A percentile compares a stretch with the other conserved stretches of the same genome.
phyloP scores from a whole-genome alignment of 2,888 invertebrate species.

The Smittia aterrima region DNA sequence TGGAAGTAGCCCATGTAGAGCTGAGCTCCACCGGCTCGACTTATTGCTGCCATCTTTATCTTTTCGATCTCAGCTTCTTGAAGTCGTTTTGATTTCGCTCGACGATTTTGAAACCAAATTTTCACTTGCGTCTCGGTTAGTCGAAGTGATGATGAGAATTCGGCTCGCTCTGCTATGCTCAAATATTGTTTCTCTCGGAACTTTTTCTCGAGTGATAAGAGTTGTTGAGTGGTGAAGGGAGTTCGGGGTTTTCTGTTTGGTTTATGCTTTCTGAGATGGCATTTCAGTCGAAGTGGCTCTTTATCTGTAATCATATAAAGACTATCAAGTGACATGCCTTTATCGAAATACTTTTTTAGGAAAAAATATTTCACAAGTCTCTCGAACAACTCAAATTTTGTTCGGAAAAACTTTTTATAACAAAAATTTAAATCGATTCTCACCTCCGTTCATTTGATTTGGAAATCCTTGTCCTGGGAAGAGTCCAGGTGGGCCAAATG shows the following conservation, averaged over 20 bases:
- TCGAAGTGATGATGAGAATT: slow-evolving; percentile 91
- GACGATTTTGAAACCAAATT: slow-evolving; percentile 93
- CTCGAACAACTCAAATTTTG: neutral
- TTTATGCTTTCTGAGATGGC: slow-evolving; percentile 93
- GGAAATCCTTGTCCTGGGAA: slow-evolving; percentile 66
- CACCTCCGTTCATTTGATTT: slow-evolving; percentile 50
- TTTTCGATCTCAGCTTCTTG: slow-evolving; percentile 98
- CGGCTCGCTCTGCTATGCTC: slow-evolving; percentile 97
- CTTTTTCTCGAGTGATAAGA: slow-evolving; percentile 91
- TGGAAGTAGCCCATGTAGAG: slow-evolving; percentile 55
- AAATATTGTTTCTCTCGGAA: slow-evolving; percentile 96
- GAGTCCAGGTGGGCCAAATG: slow-evolving; percentile 58
- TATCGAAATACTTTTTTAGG: neutral
- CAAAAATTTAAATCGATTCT: slow-evolving; percentile 47
- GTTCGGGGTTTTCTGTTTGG: slow-evolving; percentile 97
- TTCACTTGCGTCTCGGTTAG: slow-evolving; percentile 93
- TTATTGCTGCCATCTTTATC: slow-evolving; percentile 73
- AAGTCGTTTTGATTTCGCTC: slow-evolving; percentile 94
- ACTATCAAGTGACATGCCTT: neutral
- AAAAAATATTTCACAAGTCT: neutral
- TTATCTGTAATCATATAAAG: slow-evolving; percentile 59
- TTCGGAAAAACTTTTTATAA: neutral
- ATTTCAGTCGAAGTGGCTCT: slow-evolving; percentile 82
- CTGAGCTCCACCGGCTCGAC: slow-evolving; percentile 54
- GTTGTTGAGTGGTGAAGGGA: slow-evolving; percentile 97